These are phyloP conservation scores for Melanotaenia pygmaea DNA, from an alignment of 2,797 vertebrate genomes.

Conservation along the genomic window DNA sequence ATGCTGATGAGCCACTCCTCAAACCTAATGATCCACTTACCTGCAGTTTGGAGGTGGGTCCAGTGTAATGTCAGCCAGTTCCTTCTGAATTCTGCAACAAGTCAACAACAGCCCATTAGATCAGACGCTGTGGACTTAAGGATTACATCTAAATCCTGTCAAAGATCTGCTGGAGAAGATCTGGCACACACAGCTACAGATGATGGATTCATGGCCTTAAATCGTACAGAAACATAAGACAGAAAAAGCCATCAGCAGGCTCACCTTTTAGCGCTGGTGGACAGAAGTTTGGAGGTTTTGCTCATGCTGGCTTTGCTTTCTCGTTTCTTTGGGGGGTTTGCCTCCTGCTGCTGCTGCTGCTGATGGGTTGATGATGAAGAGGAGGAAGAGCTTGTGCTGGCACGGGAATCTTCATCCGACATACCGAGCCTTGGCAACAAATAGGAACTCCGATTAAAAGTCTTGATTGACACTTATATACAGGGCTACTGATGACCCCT, in stretches of 20 bases:
- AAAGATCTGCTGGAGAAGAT: too few species aligned
- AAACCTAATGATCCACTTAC: conserved; percentile 64
- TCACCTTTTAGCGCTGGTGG: conserved; percentile 96
- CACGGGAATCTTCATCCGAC: conserved; percentile 99
- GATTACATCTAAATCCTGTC: too few species aligned
- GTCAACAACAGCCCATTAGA: not conserved
- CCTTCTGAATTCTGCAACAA: conserved; percentile 93
- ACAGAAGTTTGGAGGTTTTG: conserved; percentile 97
- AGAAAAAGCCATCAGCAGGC: too few species aligned
- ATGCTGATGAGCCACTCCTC: too few species aligned
- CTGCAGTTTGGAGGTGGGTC: conserved; percentile 98
- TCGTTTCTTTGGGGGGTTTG: conserved; percentile 85
- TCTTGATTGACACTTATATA: not conserved
- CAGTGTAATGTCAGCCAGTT: conserved; percentile 95
- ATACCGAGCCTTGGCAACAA: conserved; percentile 83
- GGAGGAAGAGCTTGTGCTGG: conserved; percentile 96
- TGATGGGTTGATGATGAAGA: conserved; percentile 88
- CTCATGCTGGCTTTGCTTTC: conserved; percentile 97
- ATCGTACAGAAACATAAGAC: too few species aligned
- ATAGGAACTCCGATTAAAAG: not conserved
- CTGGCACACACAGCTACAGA: too few species aligned
- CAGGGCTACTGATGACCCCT: not conserved
- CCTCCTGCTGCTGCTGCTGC: conserved; percentile 80
- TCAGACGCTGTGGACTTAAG: too few species aligned
- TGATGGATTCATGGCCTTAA: too few species aligned